These are phyloP conservation scores for Platysteira castanea DNA, from an alignment of 2,113 vertebrate genomes.

Conservation along the genomic window DNA sequence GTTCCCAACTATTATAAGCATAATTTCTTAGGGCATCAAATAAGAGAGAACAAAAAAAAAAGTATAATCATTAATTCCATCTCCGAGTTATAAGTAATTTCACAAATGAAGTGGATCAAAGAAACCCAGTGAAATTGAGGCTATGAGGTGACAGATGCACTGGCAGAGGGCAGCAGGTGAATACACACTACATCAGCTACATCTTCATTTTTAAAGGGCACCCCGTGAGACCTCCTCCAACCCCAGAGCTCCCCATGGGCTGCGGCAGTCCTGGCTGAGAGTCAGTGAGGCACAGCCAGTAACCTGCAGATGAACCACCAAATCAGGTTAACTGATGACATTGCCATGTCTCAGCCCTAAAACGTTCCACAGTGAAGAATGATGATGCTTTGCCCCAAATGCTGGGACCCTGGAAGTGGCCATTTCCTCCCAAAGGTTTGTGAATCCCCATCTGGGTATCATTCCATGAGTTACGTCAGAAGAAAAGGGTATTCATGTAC, in stretches of 20 bases:
- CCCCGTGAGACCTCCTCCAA: not conserved
- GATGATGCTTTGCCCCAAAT: not conserved
- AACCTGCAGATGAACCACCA: not conserved
- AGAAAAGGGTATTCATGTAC: not conserved
- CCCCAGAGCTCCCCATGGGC: not conserved
- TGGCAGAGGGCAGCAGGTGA: not conserved
- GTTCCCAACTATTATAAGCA: not conserved
- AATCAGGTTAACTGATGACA: not conserved
- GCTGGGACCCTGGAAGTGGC: not conserved
- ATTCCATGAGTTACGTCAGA: not conserved
- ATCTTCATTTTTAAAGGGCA: not conserved
- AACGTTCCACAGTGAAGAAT: rapidly evolving
- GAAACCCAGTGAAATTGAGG: not conserved
- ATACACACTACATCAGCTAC: not conserved
- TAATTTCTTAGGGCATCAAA: not conserved
- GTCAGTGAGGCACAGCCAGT: rapidly evolving
- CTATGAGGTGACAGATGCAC: not conserved
- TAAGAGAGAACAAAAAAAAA: not conserved
- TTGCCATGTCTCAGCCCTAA: not conserved
- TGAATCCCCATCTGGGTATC: not conserved
- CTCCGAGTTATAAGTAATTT: not conserved
- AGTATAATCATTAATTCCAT: not conserved
- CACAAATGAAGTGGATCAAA: not conserved
- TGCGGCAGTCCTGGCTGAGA: rapidly evolving
- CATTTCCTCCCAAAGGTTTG: not conserved